Evolutionary conservation across 2,113 vertebrate species (phyloP), one percentile per base, ranked within the genome.

Genomic region (Calyptomena viridis): DNA sequence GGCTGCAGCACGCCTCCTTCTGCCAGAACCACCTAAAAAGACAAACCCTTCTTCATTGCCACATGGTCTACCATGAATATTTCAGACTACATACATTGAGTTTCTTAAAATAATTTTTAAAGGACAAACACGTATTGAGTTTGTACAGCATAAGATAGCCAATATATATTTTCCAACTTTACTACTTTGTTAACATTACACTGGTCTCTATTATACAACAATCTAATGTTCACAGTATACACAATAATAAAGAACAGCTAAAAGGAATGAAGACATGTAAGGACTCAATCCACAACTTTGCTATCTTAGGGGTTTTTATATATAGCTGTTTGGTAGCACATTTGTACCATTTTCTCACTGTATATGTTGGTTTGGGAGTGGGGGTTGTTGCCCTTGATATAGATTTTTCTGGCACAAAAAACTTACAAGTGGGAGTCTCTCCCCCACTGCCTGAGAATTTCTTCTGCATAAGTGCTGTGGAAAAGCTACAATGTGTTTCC

Each of bases 401-500:
- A 67, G 42, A 67, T 40, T 92, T 90, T 81, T 77, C 58, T 78
- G 77, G 68, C 74, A 78, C 74, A 58, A 84, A 84, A 56, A 53
- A 27, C 15, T 30, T 73, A 25, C 5, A 92, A 59, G 66, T 86
- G 44, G 78, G 78, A 86, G 75, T 64, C 90, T 84, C 30, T 59
- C 59, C 62, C 17, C 23, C 50, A 66, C 37, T 79, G 79, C 74
- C 46, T 73, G 72, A 95, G 60, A 95, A 93, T 72, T 79, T 75
- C 53, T 90, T 90, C 76, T 87, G 55, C 77, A 92, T 72, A 82
- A 90, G 46, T 24, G 25, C 72, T 93, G 76, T 72, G 46, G 19
- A 93, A 81, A 60, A 91, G 55, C 27, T 89, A 39, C 39, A 91
- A 30, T 88, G 46, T 84, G 68, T 89, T 97, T 95, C 94, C 94